Percentiles rank a stretch among this genome's conserved stretches.
Evolutionary conservation across 2,888 invertebrate genomes (phyloP).

Genomic region (Drosophila kokeensis): DNA sequence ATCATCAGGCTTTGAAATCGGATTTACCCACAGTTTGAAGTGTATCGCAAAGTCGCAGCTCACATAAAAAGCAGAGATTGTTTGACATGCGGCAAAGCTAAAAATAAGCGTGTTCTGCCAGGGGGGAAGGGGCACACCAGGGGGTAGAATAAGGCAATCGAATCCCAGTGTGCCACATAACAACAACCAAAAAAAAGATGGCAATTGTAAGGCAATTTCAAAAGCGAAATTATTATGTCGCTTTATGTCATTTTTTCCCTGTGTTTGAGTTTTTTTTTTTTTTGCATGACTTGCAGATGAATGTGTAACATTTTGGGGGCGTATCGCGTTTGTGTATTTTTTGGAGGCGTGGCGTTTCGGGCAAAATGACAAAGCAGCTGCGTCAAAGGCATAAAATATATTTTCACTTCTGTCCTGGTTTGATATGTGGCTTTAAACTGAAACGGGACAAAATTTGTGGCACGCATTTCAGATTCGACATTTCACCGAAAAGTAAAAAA

Average conservation of each 20-base stretch:
- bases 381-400: conserved; percentile 71
- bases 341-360: conserved; percentile 43
- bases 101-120: conserved; percentile 51
- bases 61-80: conserved; percentile 33
- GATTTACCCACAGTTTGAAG: conserved; percentile 15
- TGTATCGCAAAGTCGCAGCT: conserved; percentile 44
- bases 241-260: conserved; percentile 67
- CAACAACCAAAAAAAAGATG: conserved; percentile 41
- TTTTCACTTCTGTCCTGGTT: conserved; percentile 52
- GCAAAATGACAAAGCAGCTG: conserved; percentile 79
- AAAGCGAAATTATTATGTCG: conserved; percentile 79
- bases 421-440: conserved; percentile 76
- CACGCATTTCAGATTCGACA: conserved; percentile 60
- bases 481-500: conserved; percentile 22
- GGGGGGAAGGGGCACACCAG: neutral
- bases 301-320: conserved; percentile 46
- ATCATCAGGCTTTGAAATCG: neutral
- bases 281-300: conserved; percentile 42
- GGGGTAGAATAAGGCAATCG: conserved; percentile 14
- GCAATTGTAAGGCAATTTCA: conserved; percentile 79
- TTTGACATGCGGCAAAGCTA: conserved; percentile 56
- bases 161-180: conserved; percentile 37
- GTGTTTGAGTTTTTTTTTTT: conserved; percentile 19
- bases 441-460: conserved; percentile 41
- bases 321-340: conserved; percentile 26